phyloP scores from a whole-genome alignment of 2,113 vertebrate genomes.

The Fregata magnificens region DNA sequence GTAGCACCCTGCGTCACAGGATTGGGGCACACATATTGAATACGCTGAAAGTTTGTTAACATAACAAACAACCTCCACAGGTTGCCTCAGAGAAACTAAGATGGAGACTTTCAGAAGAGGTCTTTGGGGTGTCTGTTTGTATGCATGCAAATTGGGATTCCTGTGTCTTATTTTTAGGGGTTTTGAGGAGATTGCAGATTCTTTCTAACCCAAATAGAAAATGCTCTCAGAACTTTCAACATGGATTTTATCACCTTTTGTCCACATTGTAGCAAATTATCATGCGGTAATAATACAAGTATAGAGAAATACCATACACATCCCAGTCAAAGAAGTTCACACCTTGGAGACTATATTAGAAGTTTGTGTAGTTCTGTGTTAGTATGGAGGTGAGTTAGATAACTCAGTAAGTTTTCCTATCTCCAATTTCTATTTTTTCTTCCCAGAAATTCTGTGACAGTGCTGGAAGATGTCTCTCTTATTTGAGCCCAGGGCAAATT shows the following conservation, averaged over 20 bases:
- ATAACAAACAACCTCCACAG: not conserved
- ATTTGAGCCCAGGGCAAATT: not conserved
- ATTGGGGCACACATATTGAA: fast-evolving
- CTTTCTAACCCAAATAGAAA: not conserved
- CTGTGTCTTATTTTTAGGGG: not conserved
- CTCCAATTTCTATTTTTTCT: not conserved
- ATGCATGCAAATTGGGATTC: not conserved
- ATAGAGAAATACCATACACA: not conserved
- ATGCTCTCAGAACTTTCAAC: not conserved
- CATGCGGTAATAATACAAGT: not conserved
- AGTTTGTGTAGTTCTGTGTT: not conserved
- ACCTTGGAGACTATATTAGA: not conserved
- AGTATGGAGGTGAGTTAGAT: not conserved
- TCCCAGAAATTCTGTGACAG: not conserved
- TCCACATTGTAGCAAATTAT: not conserved
- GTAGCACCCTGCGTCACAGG: not conserved
- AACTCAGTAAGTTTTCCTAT: not conserved
- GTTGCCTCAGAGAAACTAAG: not conserved
- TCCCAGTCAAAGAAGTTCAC: not conserved
- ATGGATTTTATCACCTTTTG: not conserved
- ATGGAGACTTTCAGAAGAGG: not conserved
- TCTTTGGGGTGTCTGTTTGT: not conserved
- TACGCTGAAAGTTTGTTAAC: not conserved
- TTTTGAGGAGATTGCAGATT: not conserved
- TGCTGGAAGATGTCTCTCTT: not conserved